Evolutionary conservation across 2,113 vertebrate genomes (phyloP).

Genomic region (Craseonycteris thonglongyai): DNA sequence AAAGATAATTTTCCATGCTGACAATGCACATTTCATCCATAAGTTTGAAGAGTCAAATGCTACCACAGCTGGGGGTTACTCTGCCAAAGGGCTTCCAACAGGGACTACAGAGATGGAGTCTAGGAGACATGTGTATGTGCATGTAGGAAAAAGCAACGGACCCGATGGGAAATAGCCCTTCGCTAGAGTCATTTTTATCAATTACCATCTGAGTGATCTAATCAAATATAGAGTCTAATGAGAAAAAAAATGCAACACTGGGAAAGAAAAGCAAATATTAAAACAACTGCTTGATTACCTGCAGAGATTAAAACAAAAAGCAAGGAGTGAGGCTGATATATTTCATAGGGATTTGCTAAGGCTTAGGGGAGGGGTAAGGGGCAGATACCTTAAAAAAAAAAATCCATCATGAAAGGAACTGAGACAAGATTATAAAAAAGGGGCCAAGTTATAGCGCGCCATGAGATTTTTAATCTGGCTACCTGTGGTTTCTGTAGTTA

Average conservation of each 20-base stretch:
- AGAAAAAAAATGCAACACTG: constrained; percentile 71
- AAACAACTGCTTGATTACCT: constrained; percentile 78
- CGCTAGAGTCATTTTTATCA: constrained; percentile 71
- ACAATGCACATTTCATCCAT: constrained; percentile 88
- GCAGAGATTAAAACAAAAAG: constrained; percentile 77
- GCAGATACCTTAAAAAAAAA: constrained; percentile 81
- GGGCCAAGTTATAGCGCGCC: constrained; percentile 81
- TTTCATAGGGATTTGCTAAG: constrained; percentile 80
- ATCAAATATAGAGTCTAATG: constrained; percentile 71
- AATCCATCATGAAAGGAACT: constrained; percentile 85
- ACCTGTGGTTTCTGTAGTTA: constrained; percentile 86
- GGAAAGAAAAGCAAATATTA: constrained; percentile 67
- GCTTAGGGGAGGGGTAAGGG: constrained; percentile 74
- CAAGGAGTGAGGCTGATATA: constrained; percentile 69
- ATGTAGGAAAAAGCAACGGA: constrained; percentile 71
- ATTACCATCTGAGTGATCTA: constrained; percentile 68
- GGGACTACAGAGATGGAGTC: constrained; percentile 85
- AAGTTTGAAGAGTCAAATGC: constrained; percentile 93
- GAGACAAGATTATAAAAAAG: constrained; percentile 85
- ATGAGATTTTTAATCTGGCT: constrained; percentile 86
- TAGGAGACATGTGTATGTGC: constrained; percentile 73
- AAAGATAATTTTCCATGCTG: constrained; percentile 86
- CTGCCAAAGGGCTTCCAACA: constrained; percentile 91
- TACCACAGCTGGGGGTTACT: constrained; percentile 89
- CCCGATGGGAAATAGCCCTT: constrained; percentile 71